phyloP scores from a whole-genome alignment of 2,113 vertebrate genomes.

The Leiothrix lutea region DNA sequence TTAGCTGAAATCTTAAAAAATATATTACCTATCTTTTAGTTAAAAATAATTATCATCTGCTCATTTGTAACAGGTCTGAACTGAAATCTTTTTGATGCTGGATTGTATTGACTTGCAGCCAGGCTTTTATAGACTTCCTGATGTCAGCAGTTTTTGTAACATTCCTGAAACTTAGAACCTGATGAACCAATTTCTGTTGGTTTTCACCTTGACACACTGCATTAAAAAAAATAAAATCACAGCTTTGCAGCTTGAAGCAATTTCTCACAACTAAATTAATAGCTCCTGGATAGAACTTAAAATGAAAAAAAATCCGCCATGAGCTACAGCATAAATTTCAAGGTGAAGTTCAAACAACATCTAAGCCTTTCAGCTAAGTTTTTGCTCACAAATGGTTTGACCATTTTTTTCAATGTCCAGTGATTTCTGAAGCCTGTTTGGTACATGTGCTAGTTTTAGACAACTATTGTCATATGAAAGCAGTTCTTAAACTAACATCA shows the following conservation, averaged over 20 bases:
- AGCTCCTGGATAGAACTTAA: neutral
- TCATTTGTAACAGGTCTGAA: neutral
- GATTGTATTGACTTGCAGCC: neutral
- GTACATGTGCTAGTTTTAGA: neutral
- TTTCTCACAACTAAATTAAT: conserved; percentile 16
- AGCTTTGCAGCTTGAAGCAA: neutral
- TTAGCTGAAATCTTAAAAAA: neutral
- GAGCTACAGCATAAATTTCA: neutral
- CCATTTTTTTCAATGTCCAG: neutral
- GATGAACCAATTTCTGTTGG: neutral
- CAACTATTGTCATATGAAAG: neutral
- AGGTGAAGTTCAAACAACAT: neutral
- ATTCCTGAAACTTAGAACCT: neutral
- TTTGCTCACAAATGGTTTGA: neutral
- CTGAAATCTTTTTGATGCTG: neutral
- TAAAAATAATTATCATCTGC: neutral
- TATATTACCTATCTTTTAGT: neutral
- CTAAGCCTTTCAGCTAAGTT: neutral
- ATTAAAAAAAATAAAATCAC: neutral
- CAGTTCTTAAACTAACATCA: neutral
- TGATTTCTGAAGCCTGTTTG: neutral
- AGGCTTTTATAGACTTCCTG: neutral
- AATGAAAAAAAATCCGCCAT: neutral
- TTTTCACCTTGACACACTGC: neutral
- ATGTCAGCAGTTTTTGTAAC: neutral